Percentiles rank a stretch among this genome's conserved stretches.
phyloP scores from a whole-genome alignment of 1,140 invertebrate genomes.

The Grapholita molesta region DNA sequence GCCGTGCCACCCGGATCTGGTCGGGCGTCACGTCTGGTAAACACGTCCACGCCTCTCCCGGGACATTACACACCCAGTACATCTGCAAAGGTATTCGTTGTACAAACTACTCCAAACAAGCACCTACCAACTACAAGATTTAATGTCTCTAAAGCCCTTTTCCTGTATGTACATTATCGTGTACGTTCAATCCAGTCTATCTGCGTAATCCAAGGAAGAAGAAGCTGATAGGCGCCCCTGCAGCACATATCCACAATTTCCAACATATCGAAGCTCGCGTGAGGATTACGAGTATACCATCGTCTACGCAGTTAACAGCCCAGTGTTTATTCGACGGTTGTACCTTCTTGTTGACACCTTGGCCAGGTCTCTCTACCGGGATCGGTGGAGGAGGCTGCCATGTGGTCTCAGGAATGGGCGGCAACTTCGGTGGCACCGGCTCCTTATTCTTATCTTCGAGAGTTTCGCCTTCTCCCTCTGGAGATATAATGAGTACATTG shows the following conservation, averaged over 20 bases:
- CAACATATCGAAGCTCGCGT: no score
- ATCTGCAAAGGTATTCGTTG: constrained; percentile 67
- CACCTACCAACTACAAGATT: no score
- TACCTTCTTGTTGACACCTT: constrained; percentile 82
- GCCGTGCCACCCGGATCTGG: constrained; percentile 82
- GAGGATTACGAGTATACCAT: no score
- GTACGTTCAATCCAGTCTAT: no score
- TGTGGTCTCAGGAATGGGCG: constrained; percentile 74
- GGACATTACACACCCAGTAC: constrained; percentile 85
- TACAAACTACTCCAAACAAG: no score
- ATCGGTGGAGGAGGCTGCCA: constrained; percentile 77
- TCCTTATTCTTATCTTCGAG: constrained; percentile 60
- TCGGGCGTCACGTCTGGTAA: constrained; percentile 85
- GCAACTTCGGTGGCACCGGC: constrained; percentile 72
- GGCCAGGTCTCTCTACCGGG: constrained; percentile 81
- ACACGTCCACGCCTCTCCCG: constrained; percentile 84
- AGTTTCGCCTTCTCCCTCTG: constrained; percentile 57
- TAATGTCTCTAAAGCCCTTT: no score
- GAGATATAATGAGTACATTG: neutral
- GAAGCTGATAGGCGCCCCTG: no score
- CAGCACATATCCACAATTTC: no score
- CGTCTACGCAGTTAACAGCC: no score
- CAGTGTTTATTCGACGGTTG: no score
- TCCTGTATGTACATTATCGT: no score
- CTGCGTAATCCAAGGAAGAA: no score